Percentiles rank a stretch among this genome's conserved stretches.
Evolutionary conservation across 1,140 invertebrate species (phyloP).

Genomic region (Hyles vespertilio): DNA sequence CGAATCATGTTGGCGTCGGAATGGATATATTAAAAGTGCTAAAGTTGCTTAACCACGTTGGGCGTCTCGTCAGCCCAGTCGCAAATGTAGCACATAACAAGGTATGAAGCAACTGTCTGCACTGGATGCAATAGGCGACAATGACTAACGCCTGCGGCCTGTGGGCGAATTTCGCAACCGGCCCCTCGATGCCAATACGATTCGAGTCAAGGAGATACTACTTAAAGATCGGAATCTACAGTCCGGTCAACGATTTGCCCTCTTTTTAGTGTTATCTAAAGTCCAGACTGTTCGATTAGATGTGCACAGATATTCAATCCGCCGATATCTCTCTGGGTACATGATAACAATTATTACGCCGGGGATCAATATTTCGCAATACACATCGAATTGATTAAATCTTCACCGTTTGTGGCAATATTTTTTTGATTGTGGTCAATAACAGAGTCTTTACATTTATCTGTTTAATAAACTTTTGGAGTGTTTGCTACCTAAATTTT

Average conservation of each 20-base stretch:
- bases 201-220: slow-evolving; percentile 62
- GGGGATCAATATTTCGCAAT: slow-evolving; percentile 6
- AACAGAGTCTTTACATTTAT: no score
- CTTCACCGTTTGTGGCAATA: not conserved
- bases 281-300: slow-evolving; percentile 26
- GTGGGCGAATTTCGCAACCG: slow-evolving; percentile 59
- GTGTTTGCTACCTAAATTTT: no score
- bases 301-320: slow-evolving; percentile 8
- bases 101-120: slow-evolving; percentile 27
- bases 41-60: no score
- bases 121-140: slow-evolving; percentile 58
- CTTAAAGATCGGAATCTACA: slow-evolving; percentile 53
- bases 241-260: slow-evolving; percentile 51
- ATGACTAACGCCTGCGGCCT: slow-evolving; percentile 52
- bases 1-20: no score
- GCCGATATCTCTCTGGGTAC: not conserved
- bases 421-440: no score
- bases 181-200: slow-evolving; percentile 48
- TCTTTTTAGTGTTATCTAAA: slow-evolving; percentile 43
- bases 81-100: slow-evolving; percentile 20
- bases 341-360: not conserved
- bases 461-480: no score
- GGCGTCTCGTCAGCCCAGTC: slow-evolving; percentile 10
- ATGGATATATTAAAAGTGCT: no score
- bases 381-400: no score